Conservation (phyloP, 2,888 invertebrate species). For the Diachrysia chrysitis region DNA sequence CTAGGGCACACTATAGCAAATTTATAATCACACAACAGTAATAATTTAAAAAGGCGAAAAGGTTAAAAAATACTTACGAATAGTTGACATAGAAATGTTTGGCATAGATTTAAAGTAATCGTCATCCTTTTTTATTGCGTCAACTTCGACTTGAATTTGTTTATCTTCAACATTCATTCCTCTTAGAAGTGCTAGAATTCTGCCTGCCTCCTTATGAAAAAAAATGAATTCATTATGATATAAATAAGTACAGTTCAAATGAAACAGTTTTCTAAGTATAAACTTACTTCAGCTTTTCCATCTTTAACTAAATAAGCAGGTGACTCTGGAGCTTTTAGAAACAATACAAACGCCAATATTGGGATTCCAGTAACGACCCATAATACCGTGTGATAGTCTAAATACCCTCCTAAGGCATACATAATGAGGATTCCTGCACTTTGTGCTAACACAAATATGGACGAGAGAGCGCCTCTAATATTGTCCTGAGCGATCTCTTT, state of each 20-base stretch:
- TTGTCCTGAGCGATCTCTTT: conserved; percentile 75
- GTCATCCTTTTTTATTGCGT: conserved; percentile 68
- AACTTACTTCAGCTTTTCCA: conserved; percentile 70
- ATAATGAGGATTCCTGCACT: conserved; percentile 70
- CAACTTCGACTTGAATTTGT: conserved; percentile 67
- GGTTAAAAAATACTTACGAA: conserved; percentile 68
- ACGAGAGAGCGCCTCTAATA: conserved; percentile 70
- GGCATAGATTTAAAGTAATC: conserved; percentile 71
- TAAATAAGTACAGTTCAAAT: background rate
- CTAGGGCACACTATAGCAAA: too few species aligned
- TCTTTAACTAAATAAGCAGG: conserved; percentile 75
- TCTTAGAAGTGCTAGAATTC: conserved; percentile 68
- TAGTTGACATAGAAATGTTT: conserved; percentile 65
- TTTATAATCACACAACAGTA: too few species aligned
- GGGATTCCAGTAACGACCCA: conserved; percentile 65
- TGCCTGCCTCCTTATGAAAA: conserved; percentile 69
- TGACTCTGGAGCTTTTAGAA: conserved; percentile 76
- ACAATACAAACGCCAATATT: conserved; percentile 59
- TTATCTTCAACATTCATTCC: conserved; percentile 69
- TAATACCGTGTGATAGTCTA: conserved; percentile 70
- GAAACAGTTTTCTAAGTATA: conserved; percentile 3
- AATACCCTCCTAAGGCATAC: conserved; percentile 70
- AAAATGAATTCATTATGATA: background rate
- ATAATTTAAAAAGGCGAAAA: too few species aligned
- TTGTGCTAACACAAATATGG: conserved; percentile 64